A percentile compares a stretch with the other conserved stretches of the same genome.
Conservation (phyloP, 2,113 vertebrate genomes). For the Thalassoma bifasciatum region DNA sequence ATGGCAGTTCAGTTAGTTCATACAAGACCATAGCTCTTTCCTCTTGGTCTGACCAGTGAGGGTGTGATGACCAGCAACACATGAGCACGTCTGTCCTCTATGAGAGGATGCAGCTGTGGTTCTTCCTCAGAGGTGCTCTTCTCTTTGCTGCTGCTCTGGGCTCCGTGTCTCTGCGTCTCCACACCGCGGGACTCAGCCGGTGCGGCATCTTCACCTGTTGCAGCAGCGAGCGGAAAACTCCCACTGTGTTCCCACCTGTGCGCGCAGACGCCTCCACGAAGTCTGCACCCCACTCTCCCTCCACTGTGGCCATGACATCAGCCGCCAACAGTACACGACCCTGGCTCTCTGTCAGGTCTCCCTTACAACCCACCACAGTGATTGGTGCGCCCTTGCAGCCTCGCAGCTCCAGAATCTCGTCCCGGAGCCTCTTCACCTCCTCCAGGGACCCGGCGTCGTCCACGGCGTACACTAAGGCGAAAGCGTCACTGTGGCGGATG, state of each 20-base stretch:
- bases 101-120: conserved; percentile 76
- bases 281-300: conserved; percentile 73
- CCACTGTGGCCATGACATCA: conserved; percentile 66
- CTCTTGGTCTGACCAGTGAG: too few species aligned
- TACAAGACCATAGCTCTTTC: too few species aligned
- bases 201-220: conserved; percentile 70
- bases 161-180: conserved; percentile 59
- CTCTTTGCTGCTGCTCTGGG: conserved; percentile 30
- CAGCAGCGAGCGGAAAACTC: conserved; percentile 75
- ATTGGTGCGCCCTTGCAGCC: conserved; percentile 58
- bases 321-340: conserved; percentile 51
- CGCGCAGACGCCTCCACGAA: conserved; percentile 81
- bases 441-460: conserved; percentile 75
- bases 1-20: too few species aligned
- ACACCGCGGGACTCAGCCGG: conserved; percentile 62
- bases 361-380: conserved; percentile 78
- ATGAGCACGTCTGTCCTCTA: conserved; percentile 24
- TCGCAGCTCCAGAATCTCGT: conserved; percentile 75
- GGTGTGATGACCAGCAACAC: conserved; percentile 7
- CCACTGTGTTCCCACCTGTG: conserved; percentile 68
- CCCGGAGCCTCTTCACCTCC: conserved; percentile 75
- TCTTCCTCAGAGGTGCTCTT: conserved; percentile 60
- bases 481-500: conserved; percentile 79
- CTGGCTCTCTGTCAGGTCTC: conserved; percentile 58
- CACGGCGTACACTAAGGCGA: conserved; percentile 80